Percentiles rank a stretch among this genome's conserved stretches.
Conservation (phyloP, 1,140 invertebrate genomes). For the Matsumurasca onukii region DNA sequence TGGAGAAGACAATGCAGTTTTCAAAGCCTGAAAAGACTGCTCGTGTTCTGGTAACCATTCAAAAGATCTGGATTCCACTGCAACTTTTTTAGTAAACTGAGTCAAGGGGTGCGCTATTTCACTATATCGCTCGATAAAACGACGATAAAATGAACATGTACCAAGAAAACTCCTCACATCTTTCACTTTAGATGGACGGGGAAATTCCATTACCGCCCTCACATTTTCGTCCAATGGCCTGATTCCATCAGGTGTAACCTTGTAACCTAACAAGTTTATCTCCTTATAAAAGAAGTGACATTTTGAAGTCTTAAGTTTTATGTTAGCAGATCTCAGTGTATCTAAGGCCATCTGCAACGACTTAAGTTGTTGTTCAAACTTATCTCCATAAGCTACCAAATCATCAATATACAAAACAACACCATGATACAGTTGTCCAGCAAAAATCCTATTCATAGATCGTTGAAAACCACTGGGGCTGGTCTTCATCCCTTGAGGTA, state of each 20-base stretch:
- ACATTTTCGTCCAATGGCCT: background rate
- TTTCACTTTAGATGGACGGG: background rate
- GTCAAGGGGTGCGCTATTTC: background rate
- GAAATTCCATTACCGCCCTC: background rate
- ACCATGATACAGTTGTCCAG: background rate
- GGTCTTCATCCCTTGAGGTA: background rate
- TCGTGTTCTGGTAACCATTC: background rate
- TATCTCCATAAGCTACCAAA: background rate
- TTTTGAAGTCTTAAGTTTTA: background rate
- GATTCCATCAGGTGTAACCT: background rate
- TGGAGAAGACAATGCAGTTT: background rate
- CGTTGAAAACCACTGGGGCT: conserved; percentile 12
- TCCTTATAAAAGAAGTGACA: background rate
- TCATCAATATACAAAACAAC: background rate
- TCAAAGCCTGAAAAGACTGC: background rate
- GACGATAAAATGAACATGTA: background rate
- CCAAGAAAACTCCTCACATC: background rate
- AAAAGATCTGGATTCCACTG: background rate
- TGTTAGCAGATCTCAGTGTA: background rate
- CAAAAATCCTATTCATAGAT: background rate
- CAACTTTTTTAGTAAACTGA: background rate
- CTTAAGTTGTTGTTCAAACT: background rate
- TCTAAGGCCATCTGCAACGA: background rate
- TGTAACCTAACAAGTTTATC: background rate
- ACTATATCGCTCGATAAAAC: background rate